Percentiles rank a stretch among this genome's conserved stretches.
Evolutionary conservation across 1,140 invertebrate species (phyloP).

Genomic region (Saccostrea echinata): DNA sequence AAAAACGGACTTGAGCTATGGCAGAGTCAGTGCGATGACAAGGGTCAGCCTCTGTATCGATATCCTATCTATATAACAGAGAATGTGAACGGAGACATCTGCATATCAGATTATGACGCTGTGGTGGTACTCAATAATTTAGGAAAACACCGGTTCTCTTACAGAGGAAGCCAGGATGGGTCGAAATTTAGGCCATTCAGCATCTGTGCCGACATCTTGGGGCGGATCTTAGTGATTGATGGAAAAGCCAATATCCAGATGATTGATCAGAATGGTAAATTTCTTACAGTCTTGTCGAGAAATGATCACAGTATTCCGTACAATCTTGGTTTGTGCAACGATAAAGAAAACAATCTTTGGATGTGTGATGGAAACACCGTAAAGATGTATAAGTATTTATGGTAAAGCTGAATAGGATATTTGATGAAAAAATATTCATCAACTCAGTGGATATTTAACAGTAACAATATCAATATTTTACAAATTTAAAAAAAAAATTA

Average conservation of each 20-base stretch:
- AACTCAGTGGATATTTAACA: too few relatives aligned
- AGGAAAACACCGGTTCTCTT: neutral
- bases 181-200: neutral
- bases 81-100: slow-evolving; percentile 11
- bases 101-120: neutral
- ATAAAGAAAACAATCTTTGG: neutral
- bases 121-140: neutral
- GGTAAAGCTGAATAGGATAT: too few relatives aligned
- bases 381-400: too few relatives aligned
- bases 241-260: neutral
- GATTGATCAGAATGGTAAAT: neutral
- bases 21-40: neutral
- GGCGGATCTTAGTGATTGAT: neutral
- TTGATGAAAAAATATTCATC: too few relatives aligned
- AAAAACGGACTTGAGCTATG: slow-evolving; percentile 23
- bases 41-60: neutral
- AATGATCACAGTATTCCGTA: neutral
- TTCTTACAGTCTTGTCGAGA: neutral
- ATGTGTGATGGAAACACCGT: neutral
- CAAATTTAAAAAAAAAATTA: too few relatives aligned
- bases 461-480: too few relatives aligned
- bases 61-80: neutral
- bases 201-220: neutral
- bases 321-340: neutral
- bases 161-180: neutral